Base-by-base conservation (phyloP, 2,113 vertebrate species). In the Desmodus rotundus region DNA sequence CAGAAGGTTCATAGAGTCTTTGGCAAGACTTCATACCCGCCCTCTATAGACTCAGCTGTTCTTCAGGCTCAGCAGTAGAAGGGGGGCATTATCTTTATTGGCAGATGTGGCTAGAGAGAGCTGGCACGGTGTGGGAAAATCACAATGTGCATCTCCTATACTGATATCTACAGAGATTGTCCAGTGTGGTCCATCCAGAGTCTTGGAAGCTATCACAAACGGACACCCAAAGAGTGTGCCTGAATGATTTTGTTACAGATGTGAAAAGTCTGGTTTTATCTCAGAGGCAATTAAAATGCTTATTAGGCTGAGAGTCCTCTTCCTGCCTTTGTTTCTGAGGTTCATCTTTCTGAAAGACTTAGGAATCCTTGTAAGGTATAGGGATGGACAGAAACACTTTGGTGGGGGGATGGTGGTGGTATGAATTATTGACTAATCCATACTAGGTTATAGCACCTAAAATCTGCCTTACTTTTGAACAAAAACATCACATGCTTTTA, bases 271-370 rank as follows among this genome's bases (percentile, higher is more conserved):
- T 52, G 20, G 22, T 56, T 96, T 92, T 81, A n/a, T 85, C 70
- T 92, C 63, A 56, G 56, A 52, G 45, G 45, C 78, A 82, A 82
- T 70, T 17, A 72, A 96, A 91, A 73, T 93, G 10, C 83, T 91
- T 41, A 82, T 58, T 82, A 36, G 47, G 82, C 8, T 36, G 45
- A 74, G 65, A 4, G 24, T 91, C 22, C 19, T 72, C 31, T 82
- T 77, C 12, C 45, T 93, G 31, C 26, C 9, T 56, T 92, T 89
- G n/a, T 91, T 88, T 52, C 87, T 81, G 50, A 58, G 4, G 41
- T 87, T 33, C 7, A n/a, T 56, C 19, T 4, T 85, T 56, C 61
- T 61, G 14, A 74, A 68, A 58, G 17, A 38, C 28, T 72, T 77
- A 80, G 61, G n/a, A 95, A 74, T 58, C 7, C 24, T 63, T 73